These are phyloP conservation scores for Enteromius thamalakanensis DNA, from an alignment of 2,797 vertebrate genomes.

Conservation along the genomic window DNA sequence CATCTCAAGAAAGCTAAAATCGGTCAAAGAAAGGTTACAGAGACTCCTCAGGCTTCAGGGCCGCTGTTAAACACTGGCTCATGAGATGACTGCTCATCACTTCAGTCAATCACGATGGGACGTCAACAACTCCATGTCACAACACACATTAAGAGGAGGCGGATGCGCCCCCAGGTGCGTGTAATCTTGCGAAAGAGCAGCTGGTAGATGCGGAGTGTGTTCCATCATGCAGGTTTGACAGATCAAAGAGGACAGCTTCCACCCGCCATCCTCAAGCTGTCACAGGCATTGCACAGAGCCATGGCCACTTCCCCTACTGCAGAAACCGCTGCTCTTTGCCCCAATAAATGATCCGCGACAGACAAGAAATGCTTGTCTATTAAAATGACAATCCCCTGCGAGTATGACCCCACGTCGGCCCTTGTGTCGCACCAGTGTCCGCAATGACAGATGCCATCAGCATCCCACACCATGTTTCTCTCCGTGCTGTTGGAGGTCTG, in stretches of 20 bases:
- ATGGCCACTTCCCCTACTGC: constrained; percentile 35
- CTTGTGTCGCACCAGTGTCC: neutral
- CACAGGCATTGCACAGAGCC: constrained; percentile 32
- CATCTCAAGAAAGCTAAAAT: neutral
- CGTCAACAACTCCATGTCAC: constrained; percentile 43
- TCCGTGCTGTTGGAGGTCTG: constrained; percentile 7
- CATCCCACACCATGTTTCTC: constrained; percentile 26
- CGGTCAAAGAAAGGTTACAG: neutral
- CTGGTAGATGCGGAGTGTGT: constrained; percentile 27
- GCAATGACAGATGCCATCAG: constrained; percentile 43
- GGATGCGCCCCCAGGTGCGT: constrained; percentile 20
- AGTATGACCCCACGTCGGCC: constrained; percentile 36
- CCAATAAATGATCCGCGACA: constrained; percentile 48
- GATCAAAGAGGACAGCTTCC: constrained; percentile 65
- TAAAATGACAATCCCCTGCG: constrained; percentile 48
- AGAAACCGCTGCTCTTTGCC: constrained; percentile 50
- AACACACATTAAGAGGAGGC: constrained; percentile 34
- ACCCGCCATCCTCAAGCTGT: constrained; percentile 57
- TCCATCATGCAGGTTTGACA: constrained; percentile 59
- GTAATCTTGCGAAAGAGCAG: constrained; percentile 43
- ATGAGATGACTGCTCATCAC: constrained; percentile 42
- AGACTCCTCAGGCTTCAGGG: constrained; percentile 8
- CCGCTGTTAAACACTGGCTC: constrained; percentile 15
- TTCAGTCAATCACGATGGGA: constrained; percentile 35
- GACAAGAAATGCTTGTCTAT: constrained; percentile 48